phyloP scores from a whole-genome alignment of 53 echinoderm and acorn worm species.

The Temnopleurus reevesii region DNA sequence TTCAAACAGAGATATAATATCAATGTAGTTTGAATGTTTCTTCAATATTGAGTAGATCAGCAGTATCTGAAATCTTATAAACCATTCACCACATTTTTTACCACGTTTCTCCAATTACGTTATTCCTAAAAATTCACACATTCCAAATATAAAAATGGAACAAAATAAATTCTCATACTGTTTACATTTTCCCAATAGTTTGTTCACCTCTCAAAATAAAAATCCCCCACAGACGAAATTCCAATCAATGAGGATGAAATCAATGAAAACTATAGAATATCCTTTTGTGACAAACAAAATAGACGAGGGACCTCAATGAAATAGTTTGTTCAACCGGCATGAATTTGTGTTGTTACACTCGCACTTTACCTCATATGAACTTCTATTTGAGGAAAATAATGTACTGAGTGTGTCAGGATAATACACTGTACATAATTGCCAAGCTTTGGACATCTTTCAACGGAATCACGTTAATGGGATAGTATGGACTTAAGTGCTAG shows the following conservation, averaged over 20 bases:
- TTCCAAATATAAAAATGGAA: too few species aligned
- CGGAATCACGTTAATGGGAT: not conserved
- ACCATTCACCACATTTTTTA: too few species aligned
- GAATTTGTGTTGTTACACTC: not conserved
- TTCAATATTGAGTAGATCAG: too few species aligned
- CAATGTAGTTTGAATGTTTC: too few species aligned
- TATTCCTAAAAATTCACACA: too few species aligned
- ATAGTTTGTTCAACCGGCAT: constrained; percentile 19
- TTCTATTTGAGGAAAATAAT: not conserved
- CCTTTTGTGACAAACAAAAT: not conserved
- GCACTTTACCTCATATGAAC: not conserved
- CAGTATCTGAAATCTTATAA: too few species aligned
- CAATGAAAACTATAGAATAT: not conserved
- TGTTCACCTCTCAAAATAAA: constrained; percentile 6
- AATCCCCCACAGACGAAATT: not conserved
- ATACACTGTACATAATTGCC: not conserved
- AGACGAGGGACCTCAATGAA: not conserved
- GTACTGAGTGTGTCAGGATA: not conserved
- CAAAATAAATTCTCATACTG: not conserved
- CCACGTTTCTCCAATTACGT: too few species aligned
- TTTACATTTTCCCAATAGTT: not conserved
- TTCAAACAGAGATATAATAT: too few species aligned
- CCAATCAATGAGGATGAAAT: not conserved
- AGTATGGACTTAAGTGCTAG: not conserved
- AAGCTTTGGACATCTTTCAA: not conserved